These are phyloP conservation scores for Trematomus bernacchii DNA, from an alignment of 2,797 vertebrate species.

Conservation along the genomic window DNA sequence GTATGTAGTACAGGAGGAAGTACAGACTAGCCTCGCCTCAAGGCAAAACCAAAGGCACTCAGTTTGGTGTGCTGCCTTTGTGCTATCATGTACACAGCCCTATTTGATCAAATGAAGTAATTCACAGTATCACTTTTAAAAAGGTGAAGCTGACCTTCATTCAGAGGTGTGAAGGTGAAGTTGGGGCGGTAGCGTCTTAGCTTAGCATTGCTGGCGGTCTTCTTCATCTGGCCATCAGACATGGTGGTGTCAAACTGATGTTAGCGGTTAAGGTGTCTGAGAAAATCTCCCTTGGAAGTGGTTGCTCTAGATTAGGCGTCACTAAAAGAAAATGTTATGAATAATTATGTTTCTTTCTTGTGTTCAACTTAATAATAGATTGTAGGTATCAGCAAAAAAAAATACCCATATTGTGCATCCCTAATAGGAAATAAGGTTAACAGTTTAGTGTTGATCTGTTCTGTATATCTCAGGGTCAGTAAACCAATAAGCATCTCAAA, in stretches of 20 bases:
- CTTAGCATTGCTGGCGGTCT: constrained; percentile 88
- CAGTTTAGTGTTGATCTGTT: background rate
- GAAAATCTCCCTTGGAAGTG: background rate
- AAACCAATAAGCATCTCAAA: background rate
- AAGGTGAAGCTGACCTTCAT: constrained; percentile 77
- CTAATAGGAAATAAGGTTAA: background rate
- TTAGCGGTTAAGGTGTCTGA: constrained; percentile 26
- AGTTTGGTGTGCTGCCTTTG: no score
- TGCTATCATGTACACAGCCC: background rate
- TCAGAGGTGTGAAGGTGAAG: constrained; percentile 88
- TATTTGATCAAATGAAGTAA: background rate
- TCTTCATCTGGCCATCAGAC: constrained; percentile 90
- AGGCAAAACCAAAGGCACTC: no score
- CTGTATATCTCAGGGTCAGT: background rate
- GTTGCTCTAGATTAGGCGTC: constrained; percentile 77
- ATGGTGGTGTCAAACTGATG: constrained; percentile 86
- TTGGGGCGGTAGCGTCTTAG: constrained; percentile 81
- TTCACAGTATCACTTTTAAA: background rate
- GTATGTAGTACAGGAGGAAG: background rate
- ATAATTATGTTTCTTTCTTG: no score
- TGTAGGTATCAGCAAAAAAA: background rate
- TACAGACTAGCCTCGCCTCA: background rate
- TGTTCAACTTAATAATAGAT: no score
- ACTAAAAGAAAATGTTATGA: background rate
- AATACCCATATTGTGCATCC: no score